Evolutionary conservation across 64 coral and sea anemone species (phyloP), one percentile per base, ranked within the genome.

Genomic region (Acropora tenuis): DNA sequence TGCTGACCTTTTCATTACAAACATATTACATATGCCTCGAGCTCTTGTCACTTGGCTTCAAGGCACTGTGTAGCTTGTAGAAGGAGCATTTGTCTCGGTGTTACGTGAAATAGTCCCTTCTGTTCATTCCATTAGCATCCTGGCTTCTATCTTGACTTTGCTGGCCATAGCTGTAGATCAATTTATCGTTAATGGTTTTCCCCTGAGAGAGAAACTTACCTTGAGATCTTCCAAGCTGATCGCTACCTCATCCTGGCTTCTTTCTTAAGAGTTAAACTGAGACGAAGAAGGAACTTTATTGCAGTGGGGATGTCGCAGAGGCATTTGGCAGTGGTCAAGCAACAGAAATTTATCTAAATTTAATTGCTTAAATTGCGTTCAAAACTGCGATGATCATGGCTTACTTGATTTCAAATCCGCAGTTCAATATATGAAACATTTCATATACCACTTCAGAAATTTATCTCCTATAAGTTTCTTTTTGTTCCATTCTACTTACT

Each of bases 21-120:
- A 30, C 1, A 16, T 80, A 5, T 30, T 93, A 8, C 88, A 87
- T 43, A 93, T 93, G 91, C 83, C 91, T 1, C 47, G 91, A 57
- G 43, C 78, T 4, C 41, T 93, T 60, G 84, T 88, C 10, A 86
- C 48, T 8, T 76, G 65, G n/a, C 41, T 93, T 10, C 19, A 77
- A n/a, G 91, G 91, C 7, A 49, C 10, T 17, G 58, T 41, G 2
- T 93, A 84, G 91, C 40, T 83, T 0, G 72, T 93, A 0, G 82
- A 77, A 17, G 80, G 75, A 2, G 77, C 15, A 13, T 65, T 78
- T 67, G 91, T 83, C 16, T 78, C 5, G 8, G 61, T 93, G 10
- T 69, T 93, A 6, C 88, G 91, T 68, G 88, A 93, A 77, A 42
- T 78, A 3, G 82, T 93, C 19, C 91, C 91, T 0, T 93, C 59